phyloP scores from a whole-genome alignment of 2,113 vertebrate genomes.

The Barnardius zonarius region DNA sequence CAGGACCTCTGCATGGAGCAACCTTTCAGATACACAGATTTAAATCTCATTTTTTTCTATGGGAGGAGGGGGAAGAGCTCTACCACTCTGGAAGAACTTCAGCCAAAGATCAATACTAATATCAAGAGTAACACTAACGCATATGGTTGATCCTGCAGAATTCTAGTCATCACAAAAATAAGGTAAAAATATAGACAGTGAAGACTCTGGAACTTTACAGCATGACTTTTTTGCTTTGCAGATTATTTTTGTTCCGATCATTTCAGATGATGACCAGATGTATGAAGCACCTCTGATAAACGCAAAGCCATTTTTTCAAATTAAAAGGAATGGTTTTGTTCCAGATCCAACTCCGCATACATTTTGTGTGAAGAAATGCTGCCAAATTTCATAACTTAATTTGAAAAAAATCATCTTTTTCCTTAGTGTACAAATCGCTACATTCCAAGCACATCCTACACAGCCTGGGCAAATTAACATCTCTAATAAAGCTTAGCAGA shows the following conservation, averaged over 20 bases:
- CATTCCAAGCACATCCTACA: slow-evolving; percentile 53
- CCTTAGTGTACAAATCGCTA: slow-evolving; percentile 2
- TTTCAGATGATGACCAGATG: background rate
- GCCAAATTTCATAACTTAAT: slow-evolving; percentile 45
- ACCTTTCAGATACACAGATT: background rate
- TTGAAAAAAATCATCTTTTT: slow-evolving; percentile 13
- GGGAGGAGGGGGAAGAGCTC: background rate
- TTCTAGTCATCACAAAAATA: background rate
- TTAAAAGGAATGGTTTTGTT: background rate
- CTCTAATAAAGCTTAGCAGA: slow-evolving; percentile 7
- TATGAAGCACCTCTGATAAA: background rate
- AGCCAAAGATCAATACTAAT: background rate
- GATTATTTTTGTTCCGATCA: background rate
- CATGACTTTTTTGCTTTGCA: background rate
- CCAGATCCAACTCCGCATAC: background rate
- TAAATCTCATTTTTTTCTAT: background rate
- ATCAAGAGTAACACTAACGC: background rate
- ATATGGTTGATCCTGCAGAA: background rate
- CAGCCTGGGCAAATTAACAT: slow-evolving; percentile 27
- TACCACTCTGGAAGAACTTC: background rate
- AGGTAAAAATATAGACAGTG: background rate
- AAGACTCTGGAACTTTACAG: background rate
- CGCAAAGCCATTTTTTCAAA: background rate
- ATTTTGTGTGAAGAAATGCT: slow-evolving; percentile 32
- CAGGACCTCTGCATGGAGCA: background rate